phyloP scores from a whole-genome alignment of 2,888 invertebrate genomes.

The Lobophora halterata region DNA sequence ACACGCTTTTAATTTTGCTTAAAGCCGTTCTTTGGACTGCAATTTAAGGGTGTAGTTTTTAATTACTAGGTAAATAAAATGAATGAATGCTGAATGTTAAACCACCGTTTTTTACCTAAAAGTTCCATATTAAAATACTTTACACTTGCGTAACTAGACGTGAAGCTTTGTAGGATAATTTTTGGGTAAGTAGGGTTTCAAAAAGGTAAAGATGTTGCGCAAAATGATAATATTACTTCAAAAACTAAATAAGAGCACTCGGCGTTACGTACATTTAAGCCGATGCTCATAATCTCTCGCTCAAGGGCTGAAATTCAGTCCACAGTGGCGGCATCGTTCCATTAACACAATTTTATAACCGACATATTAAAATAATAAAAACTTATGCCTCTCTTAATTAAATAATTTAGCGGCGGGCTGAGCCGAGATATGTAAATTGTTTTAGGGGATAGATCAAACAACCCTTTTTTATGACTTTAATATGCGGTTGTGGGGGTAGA shows the following conservation, averaged over 20 bases:
- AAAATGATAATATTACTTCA: slow-evolving; percentile 35
- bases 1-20: slow-evolving; percentile 30
- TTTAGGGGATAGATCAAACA: slow-evolving; percentile 82
- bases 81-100: slow-evolving; percentile 15
- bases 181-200: slow-evolving; percentile 5
- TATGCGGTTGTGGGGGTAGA: slow-evolving; percentile 73
- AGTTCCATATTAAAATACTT: slow-evolving; percentile 18
- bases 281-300: slow-evolving; percentile 61
- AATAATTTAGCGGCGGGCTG: slow-evolving; percentile 80
- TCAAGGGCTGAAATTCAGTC: slow-evolving; percentile 62
- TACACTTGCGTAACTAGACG: slow-evolving; percentile 5
- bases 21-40: slow-evolving; percentile 24
- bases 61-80: slow-evolving; percentile 23
- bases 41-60: slow-evolving; percentile 25
- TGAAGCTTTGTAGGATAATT: neutral
- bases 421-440: slow-evolving; percentile 82
- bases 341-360: slow-evolving; percentile 80
- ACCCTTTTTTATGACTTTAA: slow-evolving; percentile 82
- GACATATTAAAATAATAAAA: slow-evolving; percentile 82
- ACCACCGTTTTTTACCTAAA: slow-evolving; percentile 9
- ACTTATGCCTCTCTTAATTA: slow-evolving; percentile 82
- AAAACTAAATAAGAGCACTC: slow-evolving; percentile 51
- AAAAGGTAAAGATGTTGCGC: slow-evolving; percentile 25
- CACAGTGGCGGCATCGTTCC: slow-evolving; percentile 65
- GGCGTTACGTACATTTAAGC: slow-evolving; percentile 50